A percentile compares a stretch with the other conserved stretches of the same genome.
These are phyloP conservation scores for Cryptocephalus primarius DNA, from an alignment of 2,888 invertebrate species.

Conservation along the genomic window DNA sequence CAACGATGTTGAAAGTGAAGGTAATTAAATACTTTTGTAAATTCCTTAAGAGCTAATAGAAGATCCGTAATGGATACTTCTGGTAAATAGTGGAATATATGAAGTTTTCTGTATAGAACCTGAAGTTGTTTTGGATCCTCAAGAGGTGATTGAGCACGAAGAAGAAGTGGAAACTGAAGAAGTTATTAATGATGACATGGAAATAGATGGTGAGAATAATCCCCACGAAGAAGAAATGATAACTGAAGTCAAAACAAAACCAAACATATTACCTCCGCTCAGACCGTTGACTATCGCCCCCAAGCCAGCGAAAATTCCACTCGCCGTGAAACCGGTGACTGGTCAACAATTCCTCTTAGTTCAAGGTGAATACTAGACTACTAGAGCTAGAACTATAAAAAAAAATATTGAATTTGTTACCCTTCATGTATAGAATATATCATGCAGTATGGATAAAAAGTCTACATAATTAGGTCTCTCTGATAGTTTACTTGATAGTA, in stretches of 20 bases:
- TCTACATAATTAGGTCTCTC: too few species aligned
- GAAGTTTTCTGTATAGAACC: slow-evolving; percentile 13
- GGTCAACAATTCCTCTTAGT: slow-evolving; percentile 40
- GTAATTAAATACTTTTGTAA: slow-evolving; percentile 12
- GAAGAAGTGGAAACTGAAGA: slow-evolving; percentile 29
- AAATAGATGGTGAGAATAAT: slow-evolving; percentile 27
- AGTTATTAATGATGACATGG: slow-evolving; percentile 29
- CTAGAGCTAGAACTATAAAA: too few species aligned
- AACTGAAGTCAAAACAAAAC: slow-evolving; percentile 22
- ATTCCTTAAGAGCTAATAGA: not conserved
- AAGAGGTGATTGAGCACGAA: slow-evolving; percentile 22
- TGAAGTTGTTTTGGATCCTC: slow-evolving; percentile 20
- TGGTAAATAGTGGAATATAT: not conserved
- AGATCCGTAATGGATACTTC: not conserved
- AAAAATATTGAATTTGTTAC: too few species aligned
- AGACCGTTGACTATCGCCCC: slow-evolving; percentile 29
- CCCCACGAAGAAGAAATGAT: slow-evolving; percentile 23
- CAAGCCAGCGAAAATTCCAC: slow-evolving; percentile 28
- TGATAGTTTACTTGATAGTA: too few species aligned
- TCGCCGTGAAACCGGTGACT: slow-evolving; percentile 30
- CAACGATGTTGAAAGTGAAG: slow-evolving; percentile 28
- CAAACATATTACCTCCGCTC: slow-evolving; percentile 26
- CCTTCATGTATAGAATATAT: too few species aligned
- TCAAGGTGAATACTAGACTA: slow-evolving; percentile 27
- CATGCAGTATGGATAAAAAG: too few species aligned